Conservation (phyloP, 2,888 invertebrate species). For the Protonemura montana region DNA sequence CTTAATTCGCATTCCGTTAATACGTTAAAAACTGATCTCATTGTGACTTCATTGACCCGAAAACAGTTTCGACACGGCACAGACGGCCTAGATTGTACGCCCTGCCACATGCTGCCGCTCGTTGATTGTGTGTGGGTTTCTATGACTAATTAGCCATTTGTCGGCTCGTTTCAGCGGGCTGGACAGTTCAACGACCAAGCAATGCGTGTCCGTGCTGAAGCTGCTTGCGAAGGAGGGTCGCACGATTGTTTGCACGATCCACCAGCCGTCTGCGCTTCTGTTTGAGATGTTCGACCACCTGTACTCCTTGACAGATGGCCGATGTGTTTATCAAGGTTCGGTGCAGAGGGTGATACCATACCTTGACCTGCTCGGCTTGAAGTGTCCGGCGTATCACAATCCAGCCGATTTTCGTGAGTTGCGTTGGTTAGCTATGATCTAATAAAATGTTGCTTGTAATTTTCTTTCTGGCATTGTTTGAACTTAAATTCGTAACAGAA, state of each 20-base stretch:
- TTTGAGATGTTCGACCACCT: slow-evolving; percentile 93
- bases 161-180: slow-evolving; percentile 73
- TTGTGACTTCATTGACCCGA: background rate
- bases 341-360: slow-evolving; percentile 79
- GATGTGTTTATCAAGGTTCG: slow-evolving; percentile 81
- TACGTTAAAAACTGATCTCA: background rate
- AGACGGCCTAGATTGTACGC: background rate
- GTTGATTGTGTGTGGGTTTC: background rate
- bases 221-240: slow-evolving; percentile 81
- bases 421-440: background rate
- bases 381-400: slow-evolving; percentile 89
- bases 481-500: too few relatives aligned
- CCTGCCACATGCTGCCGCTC: background rate
- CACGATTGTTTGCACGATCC: slow-evolving; percentile 91
- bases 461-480: background rate
- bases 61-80: background rate
- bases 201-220: slow-evolving; percentile 81
- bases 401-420: slow-evolving; percentile 88
- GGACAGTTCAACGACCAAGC: slow-evolving; percentile 87
- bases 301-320: slow-evolving; percentile 83
- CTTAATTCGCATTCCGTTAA: background rate
- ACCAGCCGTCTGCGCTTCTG: slow-evolving; percentile 90
- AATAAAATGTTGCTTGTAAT: background rate
- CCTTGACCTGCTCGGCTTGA: slow-evolving; percentile 71
- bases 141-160: background rate